These are phyloP conservation scores for Talpa occidentalis DNA, from an alignment of 2,113 vertebrate genomes.

Conservation along the genomic window DNA sequence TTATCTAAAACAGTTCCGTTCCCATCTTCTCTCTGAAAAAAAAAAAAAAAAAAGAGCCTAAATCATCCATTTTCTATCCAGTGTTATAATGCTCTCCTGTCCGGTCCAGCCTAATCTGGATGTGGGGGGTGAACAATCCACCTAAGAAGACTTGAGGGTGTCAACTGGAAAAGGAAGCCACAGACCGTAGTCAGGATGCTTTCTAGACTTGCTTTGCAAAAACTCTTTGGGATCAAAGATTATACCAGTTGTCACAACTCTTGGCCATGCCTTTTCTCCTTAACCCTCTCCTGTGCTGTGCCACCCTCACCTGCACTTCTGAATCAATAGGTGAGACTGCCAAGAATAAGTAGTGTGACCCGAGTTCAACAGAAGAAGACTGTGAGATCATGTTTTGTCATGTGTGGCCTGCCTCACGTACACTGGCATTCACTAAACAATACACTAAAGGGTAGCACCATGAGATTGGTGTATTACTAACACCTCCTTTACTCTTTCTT, in stretches of 20 bases:
- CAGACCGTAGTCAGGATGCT: background rate
- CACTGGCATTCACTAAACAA: background rate
- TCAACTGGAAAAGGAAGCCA: background rate
- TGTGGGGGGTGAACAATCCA: background rate
- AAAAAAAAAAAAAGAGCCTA: constrained; percentile 44
- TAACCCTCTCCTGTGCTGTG: background rate
- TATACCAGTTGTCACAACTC: background rate
- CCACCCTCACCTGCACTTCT: background rate
- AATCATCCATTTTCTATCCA: constrained; percentile 42
- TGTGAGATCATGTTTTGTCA: background rate
- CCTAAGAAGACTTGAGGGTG: background rate
- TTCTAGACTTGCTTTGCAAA: background rate
- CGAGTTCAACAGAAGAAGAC: background rate
- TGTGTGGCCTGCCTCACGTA: background rate
- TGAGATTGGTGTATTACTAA: background rate
- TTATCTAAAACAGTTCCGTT: constrained; percentile 51
- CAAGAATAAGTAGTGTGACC: background rate
- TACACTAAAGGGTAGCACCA: background rate
- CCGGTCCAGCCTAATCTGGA: background rate
- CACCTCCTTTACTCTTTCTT: background rate
- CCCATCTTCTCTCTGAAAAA: constrained; percentile 24
- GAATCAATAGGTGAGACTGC: background rate
- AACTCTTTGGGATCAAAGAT: background rate
- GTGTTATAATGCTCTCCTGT: background rate
- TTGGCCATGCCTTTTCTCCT: too few species aligned